Percentiles rank a stretch among this genome's conserved stretches.
These are phyloP conservation scores for Halictus quadricinctus DNA, from an alignment of 2,888 invertebrate species.

Conservation along the genomic window DNA sequence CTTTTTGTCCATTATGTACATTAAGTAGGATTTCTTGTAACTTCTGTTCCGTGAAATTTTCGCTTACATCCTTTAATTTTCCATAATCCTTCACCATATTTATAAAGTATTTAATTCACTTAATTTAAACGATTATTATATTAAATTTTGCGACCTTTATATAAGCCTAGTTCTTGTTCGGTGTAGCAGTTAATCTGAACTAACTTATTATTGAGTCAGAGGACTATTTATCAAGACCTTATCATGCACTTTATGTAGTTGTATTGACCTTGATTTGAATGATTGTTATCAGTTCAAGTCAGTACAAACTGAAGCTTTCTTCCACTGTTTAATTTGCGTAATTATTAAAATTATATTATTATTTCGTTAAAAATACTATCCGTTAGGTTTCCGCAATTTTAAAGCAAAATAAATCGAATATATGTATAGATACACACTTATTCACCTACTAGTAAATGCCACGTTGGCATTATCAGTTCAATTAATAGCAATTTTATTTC, in stretches of 20 bases:
- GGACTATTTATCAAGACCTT: background rate
- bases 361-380: background rate
- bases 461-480: background rate
- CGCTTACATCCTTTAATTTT: conserved; percentile 68
- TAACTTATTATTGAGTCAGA: background rate
- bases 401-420: background rate
- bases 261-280: background rate
- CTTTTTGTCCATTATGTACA: conserved; percentile 74
- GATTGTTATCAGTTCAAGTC: background rate
- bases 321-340: background rate
- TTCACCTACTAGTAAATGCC: background rate
- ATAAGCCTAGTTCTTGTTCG: background rate
- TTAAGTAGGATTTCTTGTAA: conserved; percentile 81
- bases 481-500: background rate
- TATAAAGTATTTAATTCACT: background rate
- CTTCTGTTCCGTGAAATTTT: conserved; percentile 80
- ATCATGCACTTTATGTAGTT: background rate
- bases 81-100: conserved; percentile 38
- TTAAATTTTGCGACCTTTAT: background rate
- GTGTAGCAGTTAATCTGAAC: background rate
- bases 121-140: background rate
- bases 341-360: background rate
- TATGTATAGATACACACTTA: background rate
- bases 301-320: background rate
- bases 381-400: background rate